These are phyloP conservation scores for Tineola bisselliella DNA, from an alignment of 2,888 invertebrate species.

Conservation along the genomic window DNA sequence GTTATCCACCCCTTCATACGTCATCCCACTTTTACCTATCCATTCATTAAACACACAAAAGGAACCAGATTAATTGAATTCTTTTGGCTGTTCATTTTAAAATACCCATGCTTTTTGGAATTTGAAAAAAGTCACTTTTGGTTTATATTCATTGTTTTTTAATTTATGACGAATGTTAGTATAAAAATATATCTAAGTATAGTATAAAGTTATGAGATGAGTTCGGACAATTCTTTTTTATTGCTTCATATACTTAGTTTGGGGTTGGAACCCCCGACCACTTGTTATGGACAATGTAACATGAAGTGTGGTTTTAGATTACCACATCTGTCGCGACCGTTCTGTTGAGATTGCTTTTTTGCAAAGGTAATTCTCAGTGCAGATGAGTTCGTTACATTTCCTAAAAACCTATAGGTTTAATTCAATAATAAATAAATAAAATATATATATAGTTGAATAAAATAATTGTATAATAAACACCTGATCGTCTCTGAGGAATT, in stretches of 20 bases:
- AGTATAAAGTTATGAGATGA: not conserved
- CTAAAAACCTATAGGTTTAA: no score
- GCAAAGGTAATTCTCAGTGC: not conserved
- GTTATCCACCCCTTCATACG: slow-evolving; percentile 12
- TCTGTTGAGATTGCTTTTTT: not conserved
- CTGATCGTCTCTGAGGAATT: no score
- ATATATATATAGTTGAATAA: no score
- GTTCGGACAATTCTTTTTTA: not conserved
- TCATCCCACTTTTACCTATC: slow-evolving; percentile 11
- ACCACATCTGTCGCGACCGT: slow-evolving; percentile 7
- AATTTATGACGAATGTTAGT: no score
- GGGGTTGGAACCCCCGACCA: slow-evolving; percentile 1
- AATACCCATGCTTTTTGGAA: not conserved
- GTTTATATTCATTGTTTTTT: no score
- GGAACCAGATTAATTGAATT: not conserved
- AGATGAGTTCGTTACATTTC: no score
- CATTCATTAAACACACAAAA: slow-evolving; percentile 7
- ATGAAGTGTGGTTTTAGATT: not conserved
- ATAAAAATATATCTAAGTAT: no score
- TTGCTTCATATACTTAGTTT: not conserved
- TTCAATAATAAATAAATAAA: no score
- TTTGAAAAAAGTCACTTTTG: not conserved
- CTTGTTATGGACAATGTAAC: slow-evolving; percentile 13
- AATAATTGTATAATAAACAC: no score
- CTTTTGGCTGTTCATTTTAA: not conserved